Evolutionary conservation across 2,113 vertebrate genomes (phyloP), one percentile per base, ranked within the genome.

Genomic region (Recurvirostra avosetta): DNA sequence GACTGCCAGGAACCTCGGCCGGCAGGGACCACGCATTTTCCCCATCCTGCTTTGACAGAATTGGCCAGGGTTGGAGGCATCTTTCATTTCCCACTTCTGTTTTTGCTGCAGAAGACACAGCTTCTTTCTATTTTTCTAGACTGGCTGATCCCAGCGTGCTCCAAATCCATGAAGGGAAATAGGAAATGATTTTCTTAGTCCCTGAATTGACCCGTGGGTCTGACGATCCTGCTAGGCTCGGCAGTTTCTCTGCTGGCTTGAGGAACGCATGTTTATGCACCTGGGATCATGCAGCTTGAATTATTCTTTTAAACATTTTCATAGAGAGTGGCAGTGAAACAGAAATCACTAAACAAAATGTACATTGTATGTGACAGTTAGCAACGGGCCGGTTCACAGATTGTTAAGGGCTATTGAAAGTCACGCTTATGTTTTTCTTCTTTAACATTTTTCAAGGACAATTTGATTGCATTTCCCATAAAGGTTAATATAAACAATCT

Each of bases 401-500:
- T 92, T 96, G 95, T 97, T 97, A 97, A 97, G 97, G 96, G 96
- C 97, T 95, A 96, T 97, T 97, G 97, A 94, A 97, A 97, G 95
- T 95, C 94, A 96, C 20, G 71, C 94, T 97, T 94, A 94, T 97
- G 95, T 97, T 97, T 97, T 97, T 95, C 93, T 97, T 94, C 92
- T 96, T 96, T 80, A 93, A 90, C 88, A 89, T 97, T 97, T 97
- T 97, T 98, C 94, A 97, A 97, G 96, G 97, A 95, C 96, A 96
- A 97, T 97, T 97, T 96, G 95, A 97, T 92, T 92, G 91, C 96
- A 80, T 97, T 97, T 97, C 96, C 97, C 91, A 97, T 92, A 95
- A 95, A 97, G 96, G 95, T 97, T 97, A 97, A 97, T 97, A 90
- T 97, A 97, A 97, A 97, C 95, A 95, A 96, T 96, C 91, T 97